A percentile compares a stretch with the other conserved stretches of the same genome.
These are phyloP conservation scores for Craniophora ligustri DNA, from an alignment of 2,888 invertebrate genomes.

Conservation along the genomic window DNA sequence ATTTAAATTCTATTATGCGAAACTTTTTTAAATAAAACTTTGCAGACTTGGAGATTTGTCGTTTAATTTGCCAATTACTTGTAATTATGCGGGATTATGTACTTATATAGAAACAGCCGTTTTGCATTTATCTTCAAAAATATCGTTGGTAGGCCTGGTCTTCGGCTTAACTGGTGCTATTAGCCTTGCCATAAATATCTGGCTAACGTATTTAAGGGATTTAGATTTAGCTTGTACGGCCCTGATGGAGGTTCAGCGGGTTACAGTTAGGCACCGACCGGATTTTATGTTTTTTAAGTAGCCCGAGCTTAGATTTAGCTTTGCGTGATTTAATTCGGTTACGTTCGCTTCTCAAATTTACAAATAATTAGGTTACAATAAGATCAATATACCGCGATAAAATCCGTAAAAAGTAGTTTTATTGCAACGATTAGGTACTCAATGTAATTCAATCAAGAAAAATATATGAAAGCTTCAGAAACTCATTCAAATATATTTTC, in stretches of 20 bases:
- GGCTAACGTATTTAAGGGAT: conserved; percentile 84
- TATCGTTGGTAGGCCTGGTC: conserved; percentile 66
- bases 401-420: no score
- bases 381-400: no score
- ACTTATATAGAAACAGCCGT: conserved; percentile 44
- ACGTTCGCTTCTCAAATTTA: conserved; percentile 14
- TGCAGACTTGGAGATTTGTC: conserved; percentile 23
- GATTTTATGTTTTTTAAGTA: conserved; percentile 68
- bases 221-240: conserved; percentile 80
- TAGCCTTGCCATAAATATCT: conserved; percentile 86
- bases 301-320: conserved; percentile 54
- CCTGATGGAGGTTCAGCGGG: conserved; percentile 81
- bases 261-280: conserved; percentile 65
- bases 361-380: no score
- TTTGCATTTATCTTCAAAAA: conserved; percentile 56
- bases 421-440: no score
- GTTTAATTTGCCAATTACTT: conserved; percentile 42
- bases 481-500: conserved; percentile 1
- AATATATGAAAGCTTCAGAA: not conserved
- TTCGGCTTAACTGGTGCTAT: conserved; percentile 79
- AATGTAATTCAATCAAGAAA: not conserved
- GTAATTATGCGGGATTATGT: conserved; percentile 43
- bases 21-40: conserved; percentile 28
- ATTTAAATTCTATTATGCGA: conserved; percentile 28
- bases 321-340: conserved; percentile 33